Conservation (phyloP, 92 coral and sea anemone species). For the Porites lobata region DNA sequence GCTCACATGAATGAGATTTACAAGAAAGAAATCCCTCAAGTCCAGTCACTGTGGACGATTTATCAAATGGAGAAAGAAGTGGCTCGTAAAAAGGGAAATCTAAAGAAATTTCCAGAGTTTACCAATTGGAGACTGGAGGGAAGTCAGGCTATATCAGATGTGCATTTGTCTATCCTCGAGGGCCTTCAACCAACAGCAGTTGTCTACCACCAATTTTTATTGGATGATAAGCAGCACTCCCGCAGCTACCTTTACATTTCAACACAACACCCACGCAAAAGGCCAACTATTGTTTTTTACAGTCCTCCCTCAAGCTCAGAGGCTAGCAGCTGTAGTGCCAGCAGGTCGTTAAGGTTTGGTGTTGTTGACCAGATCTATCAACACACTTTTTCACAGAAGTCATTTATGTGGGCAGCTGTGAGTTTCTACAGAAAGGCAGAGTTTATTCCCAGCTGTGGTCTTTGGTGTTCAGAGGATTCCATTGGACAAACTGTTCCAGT, state of each 20-base stretch:
- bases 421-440: constrained; percentile 23
- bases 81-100: background rate
- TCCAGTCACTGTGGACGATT: background rate
- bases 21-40: no score
- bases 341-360: constrained; percentile 41
- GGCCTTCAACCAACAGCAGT: constrained; percentile 50
- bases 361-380: constrained; percentile 23
- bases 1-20: background rate
- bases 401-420: constrained; percentile 62
- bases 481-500: constrained; percentile 45
- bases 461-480: constrained; percentile 7
- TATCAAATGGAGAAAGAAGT: background rate
- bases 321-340: background rate
- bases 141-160: background rate
- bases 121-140: constrained; percentile 25
- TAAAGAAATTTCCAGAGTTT: background rate
- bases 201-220: background rate
- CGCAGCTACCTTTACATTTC: constrained; percentile 47
- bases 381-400: constrained; percentile 37
- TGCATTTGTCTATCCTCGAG: constrained; percentile 1
- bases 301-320: constrained; percentile 15
- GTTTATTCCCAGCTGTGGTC: no score
- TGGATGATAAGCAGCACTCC: constrained; percentile 52
- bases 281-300: constrained; percentile 41
- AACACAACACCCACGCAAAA: constrained; percentile 49